Percentiles rank a stretch among this genome's conserved stretches.
phyloP scores from a whole-genome alignment of 2,113 vertebrate genomes.

The Urocynchramus pylzowi region DNA sequence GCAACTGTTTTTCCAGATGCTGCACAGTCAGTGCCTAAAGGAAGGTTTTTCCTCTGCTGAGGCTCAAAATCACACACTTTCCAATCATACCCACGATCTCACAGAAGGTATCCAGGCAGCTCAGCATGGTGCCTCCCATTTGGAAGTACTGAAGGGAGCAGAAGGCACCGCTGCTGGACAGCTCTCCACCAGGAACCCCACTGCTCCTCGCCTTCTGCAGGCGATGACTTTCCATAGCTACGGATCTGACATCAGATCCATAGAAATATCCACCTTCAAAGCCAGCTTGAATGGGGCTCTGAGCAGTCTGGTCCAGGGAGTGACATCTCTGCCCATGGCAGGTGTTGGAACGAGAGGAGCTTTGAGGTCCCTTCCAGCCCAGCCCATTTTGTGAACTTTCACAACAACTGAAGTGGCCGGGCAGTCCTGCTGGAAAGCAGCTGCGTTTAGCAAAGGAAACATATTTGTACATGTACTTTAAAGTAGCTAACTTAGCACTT shows the following conservation, averaged over 20 bases:
- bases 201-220: background rate
- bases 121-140: background rate
- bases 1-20: background rate
- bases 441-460: background rate
- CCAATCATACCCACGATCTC: fast-evolving
- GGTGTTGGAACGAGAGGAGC: fast-evolving
- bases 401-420: background rate
- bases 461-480: fast-evolving
- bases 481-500: background rate
- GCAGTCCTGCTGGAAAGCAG: background rate
- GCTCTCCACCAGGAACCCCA: background rate
- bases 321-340: background rate
- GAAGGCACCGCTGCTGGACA: background rate
- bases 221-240: fast-evolving
- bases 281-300: background rate
- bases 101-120: background rate
- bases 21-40: background rate
- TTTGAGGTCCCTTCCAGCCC: background rate
- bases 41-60: background rate
- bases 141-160: background rate
- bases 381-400: background rate
- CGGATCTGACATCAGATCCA: background rate
- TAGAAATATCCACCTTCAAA: background rate
- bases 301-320: background rate
- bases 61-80: background rate